Percentiles rank a stretch among this genome's conserved stretches.
Conservation (phyloP, 2,113 vertebrate genomes). For the Petaurus breviceps region DNA sequence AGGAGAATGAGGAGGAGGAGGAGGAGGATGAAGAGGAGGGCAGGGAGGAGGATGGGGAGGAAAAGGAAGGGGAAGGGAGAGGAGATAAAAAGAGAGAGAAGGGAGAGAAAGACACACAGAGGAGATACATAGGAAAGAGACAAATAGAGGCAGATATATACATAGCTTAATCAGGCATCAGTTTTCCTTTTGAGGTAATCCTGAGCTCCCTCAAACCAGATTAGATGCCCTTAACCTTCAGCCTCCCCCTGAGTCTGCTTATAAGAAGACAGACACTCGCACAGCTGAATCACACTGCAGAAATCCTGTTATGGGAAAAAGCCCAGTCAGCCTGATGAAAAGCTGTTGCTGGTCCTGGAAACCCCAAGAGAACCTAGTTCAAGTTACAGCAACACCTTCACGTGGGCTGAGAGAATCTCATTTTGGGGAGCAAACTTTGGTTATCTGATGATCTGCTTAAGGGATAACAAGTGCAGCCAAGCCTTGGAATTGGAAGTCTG, state of each 20-base stretch:
- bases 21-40: fast-evolving
- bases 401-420: not conserved
- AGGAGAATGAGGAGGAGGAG: too few species aligned
- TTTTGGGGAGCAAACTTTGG: not conserved
- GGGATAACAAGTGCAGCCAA: not conserved
- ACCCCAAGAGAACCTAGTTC: not conserved
- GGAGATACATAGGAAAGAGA: not conserved
- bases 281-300: not conserved
- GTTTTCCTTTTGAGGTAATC: not conserved
- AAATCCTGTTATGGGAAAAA: not conserved
- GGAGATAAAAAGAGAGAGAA: not conserved
- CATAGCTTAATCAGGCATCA: not conserved
- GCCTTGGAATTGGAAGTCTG: not conserved
- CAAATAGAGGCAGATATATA: not conserved
- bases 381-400: not conserved
- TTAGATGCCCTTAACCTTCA: not conserved
- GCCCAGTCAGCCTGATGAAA: not conserved
- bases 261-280: not conserved
- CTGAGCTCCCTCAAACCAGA: not conserved
- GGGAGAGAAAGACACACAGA: not conserved
- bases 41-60: not conserved
- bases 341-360: not conserved
- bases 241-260: not conserved
- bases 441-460: not conserved
- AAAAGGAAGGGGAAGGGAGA: not conserved